phyloP scores from a whole-genome alignment of 2,888 invertebrate species.

The Homarus gammarus region DNA sequence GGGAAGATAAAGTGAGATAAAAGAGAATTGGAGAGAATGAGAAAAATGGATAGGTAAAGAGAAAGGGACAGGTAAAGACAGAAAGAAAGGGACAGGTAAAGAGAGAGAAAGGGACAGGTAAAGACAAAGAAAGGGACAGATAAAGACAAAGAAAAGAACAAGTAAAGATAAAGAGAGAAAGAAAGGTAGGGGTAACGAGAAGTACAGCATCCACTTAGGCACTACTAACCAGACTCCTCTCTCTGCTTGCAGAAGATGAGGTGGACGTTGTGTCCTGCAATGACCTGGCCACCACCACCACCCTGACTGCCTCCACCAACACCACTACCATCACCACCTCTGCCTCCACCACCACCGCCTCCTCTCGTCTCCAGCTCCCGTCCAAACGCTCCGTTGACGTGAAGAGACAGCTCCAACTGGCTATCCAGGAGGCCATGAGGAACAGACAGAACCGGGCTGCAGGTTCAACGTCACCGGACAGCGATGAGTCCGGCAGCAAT shows the following conservation, averaged over 20 bases:
- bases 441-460: constrained; percentile 39
- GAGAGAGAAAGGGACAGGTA: no score
- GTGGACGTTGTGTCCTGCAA: constrained; percentile 61
- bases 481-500: background rate
- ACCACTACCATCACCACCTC: background rate
- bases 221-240: background rate
- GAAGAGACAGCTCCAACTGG: constrained; percentile 57
- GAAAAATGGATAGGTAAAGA: no score
- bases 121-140: no score
- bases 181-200: background rate
- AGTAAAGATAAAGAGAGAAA: background rate
- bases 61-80: no score
- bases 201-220: background rate
- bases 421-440: constrained; percentile 58
- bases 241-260: constrained; percentile 54
- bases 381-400: constrained; percentile 45
- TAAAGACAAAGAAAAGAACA: no score
- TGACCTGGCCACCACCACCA: background rate
- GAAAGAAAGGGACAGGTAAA: no score
- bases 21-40: no score
- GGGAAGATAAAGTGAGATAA: background rate
- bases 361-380: constrained; percentile 5
- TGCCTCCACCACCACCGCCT: constrained; percentile 8
- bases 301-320: background rate
- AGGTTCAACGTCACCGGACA: background rate